Evolutionary conservation across 2,888 invertebrate species (phyloP), one percentile per base, ranked within the genome.

Genomic region (Aphodius sticticus): DNA sequence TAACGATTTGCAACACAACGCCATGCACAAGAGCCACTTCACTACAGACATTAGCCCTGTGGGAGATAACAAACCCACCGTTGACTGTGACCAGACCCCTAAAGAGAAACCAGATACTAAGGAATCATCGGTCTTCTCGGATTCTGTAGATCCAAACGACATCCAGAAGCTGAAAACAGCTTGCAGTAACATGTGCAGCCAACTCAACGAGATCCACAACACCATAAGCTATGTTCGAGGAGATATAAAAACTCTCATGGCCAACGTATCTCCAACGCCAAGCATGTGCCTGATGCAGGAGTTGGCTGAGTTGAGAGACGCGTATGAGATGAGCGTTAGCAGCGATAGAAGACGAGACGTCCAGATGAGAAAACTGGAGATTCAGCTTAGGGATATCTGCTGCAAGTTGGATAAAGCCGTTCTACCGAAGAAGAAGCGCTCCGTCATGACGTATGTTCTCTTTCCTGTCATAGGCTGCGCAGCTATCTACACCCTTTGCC

Each of bases 191-290:
- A 74, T 74, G 74, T 74, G 74, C 37, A 74, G 37, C n/a, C 74
- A 74, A 35, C 35, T 74, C 35, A 74, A 74, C 36, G 74, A 74
- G 36, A 74, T 74, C 36, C 74, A 74, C 36, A 74, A 35, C 3
- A 74, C 74, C n/a, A 74, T 74, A 9, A 74, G 74, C 35, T 74
- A 74, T 35, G 74, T 74, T 36, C 26, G 37, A 36, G 74, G 74
- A 26, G 74, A 74, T 36, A 35, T 74, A 26, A 74, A 74, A 36
- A 74, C 16, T 35, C 37, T 74, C 35, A 74, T 74, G 15, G 36
- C 36, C 0, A 74, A 35, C n/a, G 37, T 74, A 4, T 74, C 74
- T 35, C 74, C 74, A 6, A 35, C 74, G 4, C 74, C 74, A 2
- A 74, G 74, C 37, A 35, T 74, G 74, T 74, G 74, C 4, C 35